Evolutionary conservation across 2,797 vertebrate species (phyloP), one percentile per base, ranked within the genome.

Genomic region (Cuculus canorus): DNA sequence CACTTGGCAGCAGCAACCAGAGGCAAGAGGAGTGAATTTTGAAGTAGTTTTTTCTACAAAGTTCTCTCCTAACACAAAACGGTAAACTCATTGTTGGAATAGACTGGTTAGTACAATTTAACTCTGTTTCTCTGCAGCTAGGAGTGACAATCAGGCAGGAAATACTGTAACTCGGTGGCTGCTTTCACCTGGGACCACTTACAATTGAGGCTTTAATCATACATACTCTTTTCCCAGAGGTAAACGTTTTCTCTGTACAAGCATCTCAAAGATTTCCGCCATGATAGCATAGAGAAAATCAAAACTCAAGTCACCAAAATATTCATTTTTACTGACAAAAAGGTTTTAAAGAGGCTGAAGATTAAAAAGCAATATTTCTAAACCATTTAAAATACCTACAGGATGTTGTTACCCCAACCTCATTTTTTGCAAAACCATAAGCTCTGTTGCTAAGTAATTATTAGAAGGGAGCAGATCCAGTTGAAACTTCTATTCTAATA

Each of bases 371-470:
- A 66, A 43, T 13, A 30, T 76, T 63, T 78, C 25, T 63, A 77
- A 91, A 86, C 28, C 59, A 47, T 45, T 39, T 86, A 59, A 88
- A 73, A 84, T 60, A 83, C 61, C 64, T 66, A 19, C 19, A 48
- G 23, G 48, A 59, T 71, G 5, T 77, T 66, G 41, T 78, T 60
- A 61, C 24, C 30, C 25, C 1, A 0, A 68, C 33, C 22, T 93
- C n/a, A 47, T 92, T 65, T 95, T 59, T 78, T 73, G 65, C 24
- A 90, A 66, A 8, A 4, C 73, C 66, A 86, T 82, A 82, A 90
- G 65, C n/a, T 93, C 35, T 68, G 47, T 77, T 93, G 86, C 75
- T 93, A 94, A 93, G 73, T 94, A 92, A 93, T 76, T 95, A 89
- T 85, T 85, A 77, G 52, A 76, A 45, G 66, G 41, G 56, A 96